These are phyloP conservation scores for Anguilla pacifica DNA, from an alignment of 2,797 vertebrate species.

Conservation along the genomic window DNA sequence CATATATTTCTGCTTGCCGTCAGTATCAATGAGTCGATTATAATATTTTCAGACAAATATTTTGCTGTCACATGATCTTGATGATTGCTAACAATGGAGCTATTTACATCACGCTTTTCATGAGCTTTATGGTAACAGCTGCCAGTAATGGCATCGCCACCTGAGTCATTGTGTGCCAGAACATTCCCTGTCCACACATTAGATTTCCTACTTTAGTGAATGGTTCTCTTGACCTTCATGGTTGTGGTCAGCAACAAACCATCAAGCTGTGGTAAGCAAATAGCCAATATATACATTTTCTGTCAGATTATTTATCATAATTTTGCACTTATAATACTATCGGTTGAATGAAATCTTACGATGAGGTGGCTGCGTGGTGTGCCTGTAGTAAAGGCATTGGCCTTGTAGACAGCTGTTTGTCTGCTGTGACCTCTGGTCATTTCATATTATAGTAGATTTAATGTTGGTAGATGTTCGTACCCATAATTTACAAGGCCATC, in stretches of 20 bases:
- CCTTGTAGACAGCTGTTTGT: too few relatives aligned
- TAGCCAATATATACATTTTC: neutral
- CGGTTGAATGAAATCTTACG: neutral
- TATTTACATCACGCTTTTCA: neutral
- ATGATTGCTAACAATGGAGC: neutral
- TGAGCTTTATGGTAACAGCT: neutral
- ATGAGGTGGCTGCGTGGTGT: neutral
- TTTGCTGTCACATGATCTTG: neutral
- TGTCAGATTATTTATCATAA: neutral
- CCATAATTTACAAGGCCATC: too few relatives aligned
- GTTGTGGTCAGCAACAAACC: neutral
- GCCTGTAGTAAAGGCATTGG: neutral
- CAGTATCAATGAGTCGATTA: slow-evolving; percentile 12
- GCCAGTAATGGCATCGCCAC: neutral
- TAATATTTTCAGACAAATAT: neutral
- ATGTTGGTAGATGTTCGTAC: too few relatives aligned
- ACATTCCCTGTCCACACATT: neutral
- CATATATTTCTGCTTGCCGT: neutral
- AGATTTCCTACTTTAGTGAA: neutral
- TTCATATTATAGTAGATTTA: too few relatives aligned
- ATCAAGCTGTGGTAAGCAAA: neutral
- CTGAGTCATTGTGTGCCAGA: neutral
- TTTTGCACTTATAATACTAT: neutral
- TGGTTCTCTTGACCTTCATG: neutral
- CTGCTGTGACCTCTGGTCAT: too few relatives aligned